These are phyloP conservation scores for Camptogramma bilineatum DNA, from an alignment of 2,888 invertebrate genomes.

Conservation along the genomic window DNA sequence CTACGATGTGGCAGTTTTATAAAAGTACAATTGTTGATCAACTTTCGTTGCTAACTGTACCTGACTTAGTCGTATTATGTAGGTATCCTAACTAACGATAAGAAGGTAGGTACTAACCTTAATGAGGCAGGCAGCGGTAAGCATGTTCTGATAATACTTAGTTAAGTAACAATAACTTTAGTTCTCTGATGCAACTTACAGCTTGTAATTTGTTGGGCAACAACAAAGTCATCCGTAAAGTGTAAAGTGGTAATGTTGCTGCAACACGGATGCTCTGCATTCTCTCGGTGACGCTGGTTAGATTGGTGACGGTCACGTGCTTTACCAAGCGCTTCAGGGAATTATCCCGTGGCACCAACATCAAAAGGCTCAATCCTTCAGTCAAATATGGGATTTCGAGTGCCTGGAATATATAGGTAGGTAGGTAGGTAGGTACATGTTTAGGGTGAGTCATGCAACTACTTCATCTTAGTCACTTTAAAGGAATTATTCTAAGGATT, in stretches of 20 bases:
- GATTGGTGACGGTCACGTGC: conserved; percentile 49
- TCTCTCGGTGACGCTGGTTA: conserved; percentile 50
- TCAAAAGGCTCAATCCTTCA: conserved; percentile 66
- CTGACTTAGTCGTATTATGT: no score
- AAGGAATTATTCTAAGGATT: no score
- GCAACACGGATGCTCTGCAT: conserved; percentile 65
- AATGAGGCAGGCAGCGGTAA: no score
- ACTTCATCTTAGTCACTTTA: no score
- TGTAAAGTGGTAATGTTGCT: conserved; percentile 72
- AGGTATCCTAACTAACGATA: no score
- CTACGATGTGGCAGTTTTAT: no score
- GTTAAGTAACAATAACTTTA: no score
- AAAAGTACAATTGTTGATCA: no score
- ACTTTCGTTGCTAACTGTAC: no score
- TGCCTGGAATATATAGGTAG: conserved; percentile 57
- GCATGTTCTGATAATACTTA: no score
- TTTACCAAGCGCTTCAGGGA: conserved; percentile 59
- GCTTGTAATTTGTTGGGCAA: conserved; percentile 72
- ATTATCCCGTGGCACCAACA: conserved; percentile 66
- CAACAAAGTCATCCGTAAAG: conserved; percentile 77
- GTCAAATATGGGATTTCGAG: conserved; percentile 74
- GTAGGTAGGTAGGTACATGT: not conserved
- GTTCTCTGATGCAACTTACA: conserved; percentile 58
- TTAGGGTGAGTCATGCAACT: no score
- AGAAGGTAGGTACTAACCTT: no score